Evolutionary conservation across 2,797 vertebrate genomes (phyloP), one percentile per base, ranked within the genome.

Genomic region (Chiroxiphia lanceolata): DNA sequence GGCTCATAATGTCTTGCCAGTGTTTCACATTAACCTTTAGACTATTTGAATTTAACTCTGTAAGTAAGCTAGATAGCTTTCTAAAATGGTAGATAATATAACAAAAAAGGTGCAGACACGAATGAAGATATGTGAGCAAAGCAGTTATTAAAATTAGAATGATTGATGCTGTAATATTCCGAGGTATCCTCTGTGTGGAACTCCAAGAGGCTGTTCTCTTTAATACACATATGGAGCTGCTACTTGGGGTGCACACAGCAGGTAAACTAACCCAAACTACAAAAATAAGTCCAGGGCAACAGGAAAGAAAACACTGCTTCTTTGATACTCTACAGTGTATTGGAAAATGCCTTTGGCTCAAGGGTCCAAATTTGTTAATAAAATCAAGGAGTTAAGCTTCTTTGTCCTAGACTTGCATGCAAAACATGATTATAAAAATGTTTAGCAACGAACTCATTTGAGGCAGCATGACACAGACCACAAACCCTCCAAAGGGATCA

Each of bases 21-120:
- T 56, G 87, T 94, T 96, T 92, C 95, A 90, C 95, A 96, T 96
- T 97, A 95, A 97, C 94, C 87, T 96, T 97, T 95, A 92, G 86
- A 91, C 86, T 96, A 91, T 95, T 92, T 89, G 90, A 94, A 97
- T 97, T 93, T 96, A 96, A 95, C 95, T 94, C 92, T 97, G 87
- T 94, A 97, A 90, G 83, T 95, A 95, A 96, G 93, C 91, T 93
- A 72, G 83, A 96, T 95, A 72, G 93, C 94, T 93, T 91, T 96
- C 94, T 91, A 76, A 95, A 96, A 94, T 96, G 85, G 89, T 91
- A 91, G 92, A 88, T 91, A 96, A 93, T 94, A 88, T 95, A 97
- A 94, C 88, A 96, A 86, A 95, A 93, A 92, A 93, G 83, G 77
- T 61, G 76, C 65, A 86, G 90, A 83, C 77, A 7, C 40, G 80